A percentile compares a stretch with the other conserved stretches of the same genome.
These are phyloP conservation scores for Auanema freiburgensis DNA, from an alignment of 2,888 invertebrate genomes.

Conservation along the genomic window DNA sequence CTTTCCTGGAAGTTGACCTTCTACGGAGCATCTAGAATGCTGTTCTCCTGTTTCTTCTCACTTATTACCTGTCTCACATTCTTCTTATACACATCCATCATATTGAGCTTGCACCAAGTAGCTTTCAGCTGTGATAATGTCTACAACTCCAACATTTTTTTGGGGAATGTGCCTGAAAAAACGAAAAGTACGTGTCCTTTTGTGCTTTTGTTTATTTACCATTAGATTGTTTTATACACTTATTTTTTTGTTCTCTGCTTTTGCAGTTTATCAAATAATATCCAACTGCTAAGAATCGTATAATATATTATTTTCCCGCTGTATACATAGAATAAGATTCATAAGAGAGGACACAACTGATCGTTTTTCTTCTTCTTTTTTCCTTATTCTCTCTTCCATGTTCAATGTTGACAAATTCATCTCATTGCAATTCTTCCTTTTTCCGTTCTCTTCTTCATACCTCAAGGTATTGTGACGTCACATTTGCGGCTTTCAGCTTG, in stretches of 20 bases:
- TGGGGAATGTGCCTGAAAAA: not conserved
- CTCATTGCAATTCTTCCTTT: slow-evolving; percentile 1
- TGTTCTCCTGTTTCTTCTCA: too few species aligned
- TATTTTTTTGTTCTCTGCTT: slow-evolving; percentile 2
- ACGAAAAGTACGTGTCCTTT: too few species aligned
- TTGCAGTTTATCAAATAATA: slow-evolving; percentile 3
- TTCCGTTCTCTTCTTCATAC: not conserved
- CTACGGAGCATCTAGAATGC: too few species aligned
- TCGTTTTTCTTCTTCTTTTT: not conserved
- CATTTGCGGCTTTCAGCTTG: too few species aligned
- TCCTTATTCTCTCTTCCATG: not conserved
- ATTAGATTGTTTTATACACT: too few species aligned
- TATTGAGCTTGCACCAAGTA: not conserved
- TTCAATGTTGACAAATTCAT: not conserved
- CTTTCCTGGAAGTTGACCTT: too few species aligned
- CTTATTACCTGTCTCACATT: too few species aligned
- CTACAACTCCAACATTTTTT: not conserved
- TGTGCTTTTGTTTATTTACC: too few species aligned
- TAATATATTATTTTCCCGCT: not conserved
- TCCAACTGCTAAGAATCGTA: not conserved
- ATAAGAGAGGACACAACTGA: not conserved
- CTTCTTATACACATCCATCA: too few species aligned
- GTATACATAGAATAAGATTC: not conserved
- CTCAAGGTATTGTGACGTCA: too few species aligned
- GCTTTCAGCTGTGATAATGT: slow-evolving; percentile 3